Evolutionary conservation across 2,113 vertebrate species (phyloP).

Genomic region (Amblyopsis rosae): DNA sequence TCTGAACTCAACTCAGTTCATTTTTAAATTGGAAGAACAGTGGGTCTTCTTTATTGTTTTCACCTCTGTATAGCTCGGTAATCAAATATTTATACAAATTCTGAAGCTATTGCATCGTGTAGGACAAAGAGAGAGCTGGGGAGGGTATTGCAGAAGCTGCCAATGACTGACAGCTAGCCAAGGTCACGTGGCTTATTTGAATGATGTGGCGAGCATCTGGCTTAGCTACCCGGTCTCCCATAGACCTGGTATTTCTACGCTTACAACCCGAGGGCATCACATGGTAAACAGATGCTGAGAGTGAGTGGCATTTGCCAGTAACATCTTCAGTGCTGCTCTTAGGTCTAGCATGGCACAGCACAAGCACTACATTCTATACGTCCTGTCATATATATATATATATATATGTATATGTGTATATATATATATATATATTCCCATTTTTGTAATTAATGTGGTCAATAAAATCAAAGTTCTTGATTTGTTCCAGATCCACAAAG

Average conservation of each 20-base stretch:
- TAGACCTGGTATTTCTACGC: not conserved
- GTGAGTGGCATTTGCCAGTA: slow-evolving; percentile 7
- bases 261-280: not conserved
- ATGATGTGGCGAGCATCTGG: not conserved
- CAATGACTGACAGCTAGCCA: not conserved
- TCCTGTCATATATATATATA: too few species aligned
- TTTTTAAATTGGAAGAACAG: slow-evolving; percentile 17
- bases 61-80: not conserved
- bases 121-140: not conserved
- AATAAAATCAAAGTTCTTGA: not conserved
- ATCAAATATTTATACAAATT: not conserved
- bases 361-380: too few species aligned
- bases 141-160: not conserved
- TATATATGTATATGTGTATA: not conserved
- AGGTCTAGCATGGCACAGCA: too few species aligned
- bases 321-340: slow-evolving; percentile 1
- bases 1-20: slow-evolving; percentile 17
- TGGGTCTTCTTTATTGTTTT: not conserved
- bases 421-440: not conserved
- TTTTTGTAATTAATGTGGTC: slow-evolving; percentile 13
- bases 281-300: slow-evolving; percentile 29
- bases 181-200: not conserved
- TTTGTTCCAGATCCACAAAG: slow-evolving; percentile 37
- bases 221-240: not conserved
- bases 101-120: not conserved